A percentile compares a stretch with the other conserved stretches of the same genome.
phyloP scores from a whole-genome alignment of 2,888 invertebrate species.

The Drosophila paranaensis region DNA sequence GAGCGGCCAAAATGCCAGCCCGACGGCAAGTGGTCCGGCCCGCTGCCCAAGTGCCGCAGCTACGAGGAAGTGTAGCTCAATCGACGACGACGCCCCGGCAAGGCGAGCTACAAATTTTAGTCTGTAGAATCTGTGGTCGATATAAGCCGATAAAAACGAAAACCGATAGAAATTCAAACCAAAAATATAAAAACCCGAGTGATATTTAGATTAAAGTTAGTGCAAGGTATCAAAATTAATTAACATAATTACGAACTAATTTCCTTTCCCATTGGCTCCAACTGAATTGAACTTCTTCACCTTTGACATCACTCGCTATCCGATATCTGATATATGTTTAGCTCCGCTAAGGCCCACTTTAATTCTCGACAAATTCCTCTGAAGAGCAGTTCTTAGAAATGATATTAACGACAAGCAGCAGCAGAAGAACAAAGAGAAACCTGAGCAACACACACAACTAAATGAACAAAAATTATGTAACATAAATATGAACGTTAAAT shows the following conservation, averaged over 20 bases:
- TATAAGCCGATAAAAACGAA: neutral
- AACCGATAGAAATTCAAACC: slow-evolving; percentile 27
- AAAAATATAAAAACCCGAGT: slow-evolving; percentile 69
- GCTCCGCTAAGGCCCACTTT: slow-evolving; percentile 50
- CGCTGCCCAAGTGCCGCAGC: slow-evolving; percentile 89
- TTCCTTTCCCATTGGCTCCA: slow-evolving; percentile 24
- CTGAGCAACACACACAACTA: slow-evolving; percentile 47
- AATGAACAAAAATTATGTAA: slow-evolving; percentile 40
- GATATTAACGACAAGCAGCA: slow-evolving; percentile 16
- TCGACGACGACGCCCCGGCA: slow-evolving; percentile 3
- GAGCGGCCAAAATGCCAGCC: slow-evolving; percentile 88
- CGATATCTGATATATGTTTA: slow-evolving; percentile 16
- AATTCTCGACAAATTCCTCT: slow-evolving; percentile 19
- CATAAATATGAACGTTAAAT: slow-evolving; percentile 60
- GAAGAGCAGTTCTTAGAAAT: slow-evolving; percentile 32
- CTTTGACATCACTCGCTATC: slow-evolving; percentile 52
- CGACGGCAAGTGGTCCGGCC: slow-evolving; percentile 89
- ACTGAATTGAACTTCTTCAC: slow-evolving; percentile 27
- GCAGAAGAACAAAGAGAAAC: slow-evolving; percentile 38
- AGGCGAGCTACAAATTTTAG: slow-evolving; percentile 33
- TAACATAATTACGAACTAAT: slow-evolving; percentile 37
- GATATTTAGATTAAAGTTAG: slow-evolving; percentile 83
- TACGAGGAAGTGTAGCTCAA: slow-evolving; percentile 87
- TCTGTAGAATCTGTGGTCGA: slow-evolving; percentile 24
- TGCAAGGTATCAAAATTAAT: slow-evolving; percentile 75